Conservation (phyloP, 2,888 invertebrate species). For the Tetragonisca angustula region DNA sequence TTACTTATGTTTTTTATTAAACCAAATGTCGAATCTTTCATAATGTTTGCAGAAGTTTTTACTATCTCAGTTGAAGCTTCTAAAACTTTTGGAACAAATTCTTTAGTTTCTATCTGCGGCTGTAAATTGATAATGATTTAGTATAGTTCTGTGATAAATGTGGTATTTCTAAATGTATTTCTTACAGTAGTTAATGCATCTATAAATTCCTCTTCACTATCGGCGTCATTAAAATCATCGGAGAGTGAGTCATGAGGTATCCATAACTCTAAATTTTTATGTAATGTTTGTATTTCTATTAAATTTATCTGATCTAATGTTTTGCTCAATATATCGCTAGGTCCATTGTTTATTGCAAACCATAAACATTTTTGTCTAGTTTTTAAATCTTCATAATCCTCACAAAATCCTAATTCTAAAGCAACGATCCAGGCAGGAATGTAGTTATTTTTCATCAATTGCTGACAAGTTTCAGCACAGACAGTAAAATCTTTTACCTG, state of each 20-base stretch:
- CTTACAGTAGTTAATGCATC: slow-evolving; percentile 86
- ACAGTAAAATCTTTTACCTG: slow-evolving; percentile 83
- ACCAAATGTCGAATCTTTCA: slow-evolving; percentile 82
- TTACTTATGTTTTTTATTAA: slow-evolving; percentile 82
- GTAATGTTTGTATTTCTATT: slow-evolving; percentile 79
- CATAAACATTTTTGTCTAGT: slow-evolving; percentile 77
- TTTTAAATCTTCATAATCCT: slow-evolving; percentile 83
- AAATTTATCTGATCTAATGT: slow-evolving; percentile 78
- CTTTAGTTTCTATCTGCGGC: slow-evolving; percentile 77
- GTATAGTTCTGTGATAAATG: neutral
- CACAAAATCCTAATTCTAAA: slow-evolving; percentile 84
- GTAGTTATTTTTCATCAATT: slow-evolving; percentile 84
- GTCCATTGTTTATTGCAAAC: slow-evolving; percentile 80
- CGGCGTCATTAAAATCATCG: slow-evolving; percentile 79
- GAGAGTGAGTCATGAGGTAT: slow-evolving; percentile 67
- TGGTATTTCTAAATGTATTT: slow-evolving; percentile 1
- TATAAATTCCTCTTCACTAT: slow-evolving; percentile 86
- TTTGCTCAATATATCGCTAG: slow-evolving; percentile 77
- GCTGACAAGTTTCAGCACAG: slow-evolving; percentile 84
- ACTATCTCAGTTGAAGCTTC: slow-evolving; percentile 85
- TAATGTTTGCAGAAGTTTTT: slow-evolving; percentile 80
- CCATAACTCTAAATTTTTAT: slow-evolving; percentile 78
- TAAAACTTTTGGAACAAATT: slow-evolving; percentile 80
- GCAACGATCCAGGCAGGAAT: slow-evolving; percentile 86
- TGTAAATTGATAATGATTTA: slow-evolving; percentile 56